Conservation (phyloP, 2,797 vertebrate genomes). For the Prunella strophiata region DNA sequence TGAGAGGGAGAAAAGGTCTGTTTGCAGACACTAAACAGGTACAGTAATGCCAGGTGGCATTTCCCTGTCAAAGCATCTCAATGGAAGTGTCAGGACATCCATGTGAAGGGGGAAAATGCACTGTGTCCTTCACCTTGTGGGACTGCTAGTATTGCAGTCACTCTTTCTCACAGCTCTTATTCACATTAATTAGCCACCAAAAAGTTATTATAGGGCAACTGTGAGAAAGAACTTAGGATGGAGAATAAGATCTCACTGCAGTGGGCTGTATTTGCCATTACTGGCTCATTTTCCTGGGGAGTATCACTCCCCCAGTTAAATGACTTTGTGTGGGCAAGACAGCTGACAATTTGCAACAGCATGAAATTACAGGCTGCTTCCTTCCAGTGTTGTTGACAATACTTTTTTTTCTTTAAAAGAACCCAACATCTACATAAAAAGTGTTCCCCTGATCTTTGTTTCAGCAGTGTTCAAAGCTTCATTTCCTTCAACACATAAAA, state of each 20-base stretch:
- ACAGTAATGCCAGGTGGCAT: background rate
- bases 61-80: background rate
- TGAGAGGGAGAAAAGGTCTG: background rate
- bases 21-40: background rate
- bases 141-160: background rate
- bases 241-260: background rate
- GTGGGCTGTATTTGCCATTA: conserved; percentile 1
- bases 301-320: conserved; percentile 8
- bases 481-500: background rate
- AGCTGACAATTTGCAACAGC: conserved; percentile 47
- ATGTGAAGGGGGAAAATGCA: background rate
- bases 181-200: background rate
- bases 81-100: background rate
- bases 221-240: background rate
- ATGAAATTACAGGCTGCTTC: conserved; percentile 38
- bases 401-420: background rate
- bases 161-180: background rate
- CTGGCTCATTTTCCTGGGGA: background rate
- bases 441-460: background rate
- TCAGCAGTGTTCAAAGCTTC: background rate
- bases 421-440: background rate
- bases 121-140: background rate
- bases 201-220: background rate
- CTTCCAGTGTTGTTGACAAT: conserved; percentile 26
- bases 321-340: conserved; percentile 40